Conservation (phyloP, 2,797 vertebrate species). For the Carapus acus region DNA sequence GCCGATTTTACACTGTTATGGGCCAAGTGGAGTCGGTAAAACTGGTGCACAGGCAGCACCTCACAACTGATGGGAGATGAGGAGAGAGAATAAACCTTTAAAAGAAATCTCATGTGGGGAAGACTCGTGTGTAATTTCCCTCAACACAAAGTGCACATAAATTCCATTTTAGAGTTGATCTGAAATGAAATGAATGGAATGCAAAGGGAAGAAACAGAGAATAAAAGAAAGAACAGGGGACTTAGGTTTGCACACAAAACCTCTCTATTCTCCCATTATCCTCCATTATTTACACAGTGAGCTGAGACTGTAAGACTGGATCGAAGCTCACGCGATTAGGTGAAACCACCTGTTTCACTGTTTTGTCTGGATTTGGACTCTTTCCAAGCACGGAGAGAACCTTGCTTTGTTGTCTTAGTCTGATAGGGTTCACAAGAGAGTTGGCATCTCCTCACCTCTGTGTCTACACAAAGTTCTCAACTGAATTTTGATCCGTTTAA, state of each 20-base stretch:
- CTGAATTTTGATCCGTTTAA: not conserved
- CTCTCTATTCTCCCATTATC: slow-evolving; percentile 21
- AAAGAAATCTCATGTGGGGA: slow-evolving; percentile 10
- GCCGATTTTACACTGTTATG: not conserved
- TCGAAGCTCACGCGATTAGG: slow-evolving; percentile 28
- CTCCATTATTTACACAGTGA: slow-evolving; percentile 10
- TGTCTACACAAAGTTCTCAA: slow-evolving; percentile 3
- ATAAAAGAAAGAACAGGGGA: slow-evolving; percentile 24
- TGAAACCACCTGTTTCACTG: slow-evolving; percentile 27
- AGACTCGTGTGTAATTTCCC: slow-evolving; percentile 5
- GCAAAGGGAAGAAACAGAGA: slow-evolving; percentile 31
- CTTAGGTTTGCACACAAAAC: slow-evolving; percentile 38
- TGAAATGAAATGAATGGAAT: slow-evolving; percentile 37
- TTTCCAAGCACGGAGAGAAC: slow-evolving; percentile 16
- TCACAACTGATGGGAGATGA: slow-evolving; percentile 21
- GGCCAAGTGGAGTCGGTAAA: not conserved
- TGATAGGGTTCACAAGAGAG: slow-evolving; percentile 23
- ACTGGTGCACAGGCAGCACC: not conserved
- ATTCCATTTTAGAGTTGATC: slow-evolving; percentile 30
- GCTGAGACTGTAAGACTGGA: slow-evolving; percentile 13
- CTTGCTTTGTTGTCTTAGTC: slow-evolving; percentile 27
- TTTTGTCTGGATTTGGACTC: slow-evolving; percentile 18
- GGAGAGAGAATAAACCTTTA: slow-evolving; percentile 7
- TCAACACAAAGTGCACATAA: slow-evolving; percentile 14
- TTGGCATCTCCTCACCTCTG: slow-evolving; percentile 18